These are phyloP conservation scores for Turdus rufiventris DNA, from an alignment of 2,113 vertebrate genomes.

Conservation along the genomic window DNA sequence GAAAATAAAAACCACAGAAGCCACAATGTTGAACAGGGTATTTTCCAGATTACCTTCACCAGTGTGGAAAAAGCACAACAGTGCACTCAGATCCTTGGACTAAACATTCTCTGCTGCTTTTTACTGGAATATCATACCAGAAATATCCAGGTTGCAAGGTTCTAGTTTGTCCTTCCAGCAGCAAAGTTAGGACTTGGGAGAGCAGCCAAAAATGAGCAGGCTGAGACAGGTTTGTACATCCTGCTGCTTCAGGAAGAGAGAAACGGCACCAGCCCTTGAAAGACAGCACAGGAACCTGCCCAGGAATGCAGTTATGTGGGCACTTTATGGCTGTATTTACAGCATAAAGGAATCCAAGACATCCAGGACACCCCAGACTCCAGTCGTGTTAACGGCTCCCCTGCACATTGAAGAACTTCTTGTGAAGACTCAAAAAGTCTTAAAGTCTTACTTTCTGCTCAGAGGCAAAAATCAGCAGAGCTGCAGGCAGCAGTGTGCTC, in stretches of 20 bases:
- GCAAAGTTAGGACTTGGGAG: not conserved
- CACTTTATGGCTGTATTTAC: not conserved
- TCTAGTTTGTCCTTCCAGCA: not conserved
- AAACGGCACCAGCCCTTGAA: not conserved
- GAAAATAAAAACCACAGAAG: constrained; percentile 40
- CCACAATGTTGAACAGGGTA: not conserved
- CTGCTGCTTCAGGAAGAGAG: not conserved
- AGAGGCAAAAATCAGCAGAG: not conserved
- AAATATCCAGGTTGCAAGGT: not conserved
- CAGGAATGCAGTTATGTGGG: not conserved
- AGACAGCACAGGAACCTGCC: not conserved
- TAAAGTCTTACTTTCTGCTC: not conserved
- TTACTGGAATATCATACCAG: not conserved
- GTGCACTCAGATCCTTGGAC: not conserved
- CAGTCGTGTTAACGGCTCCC: not conserved
- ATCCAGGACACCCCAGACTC: not conserved
- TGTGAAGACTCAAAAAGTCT: not conserved
- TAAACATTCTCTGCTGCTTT: not conserved
- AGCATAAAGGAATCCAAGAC: not conserved
- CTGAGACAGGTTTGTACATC: not conserved
- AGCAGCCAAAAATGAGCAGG: not conserved
- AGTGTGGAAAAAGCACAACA: fast-evolving
- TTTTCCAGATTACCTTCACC: not conserved
- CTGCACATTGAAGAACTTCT: not conserved
- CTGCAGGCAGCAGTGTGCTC: not conserved